Evolutionary conservation across 2,888 invertebrate genomes (phyloP), one percentile per base, ranked within the genome.

Genomic region (Andrena chrysosceles): DNA sequence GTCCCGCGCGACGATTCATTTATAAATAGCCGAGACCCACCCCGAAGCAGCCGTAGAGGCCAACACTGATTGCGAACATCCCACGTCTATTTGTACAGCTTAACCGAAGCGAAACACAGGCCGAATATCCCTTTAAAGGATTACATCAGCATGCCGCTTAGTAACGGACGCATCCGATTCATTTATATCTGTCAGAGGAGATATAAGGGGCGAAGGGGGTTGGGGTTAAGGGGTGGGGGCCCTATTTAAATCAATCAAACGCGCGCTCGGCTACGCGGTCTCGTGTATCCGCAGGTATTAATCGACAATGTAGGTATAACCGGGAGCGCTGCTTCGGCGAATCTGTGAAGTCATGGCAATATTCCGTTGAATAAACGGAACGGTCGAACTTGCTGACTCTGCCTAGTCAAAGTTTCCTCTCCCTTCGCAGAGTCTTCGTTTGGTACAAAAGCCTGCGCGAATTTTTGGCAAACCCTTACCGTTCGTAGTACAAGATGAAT

Each of bases 91-190:
- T 93, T 93, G 91, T 93, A 92, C 91, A 92, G 92, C 92, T 93
- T 91, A 93, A 93, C 93, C 91, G 91, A 91, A 91, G 89, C 92
- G 92, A 93, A 90, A 92, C 92, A 92, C 89, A 91, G 91, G 83
- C 90, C 87, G 89, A 90, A 91, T 91, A 93, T 93, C 93, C 93
- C 91, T 93, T 93, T 93, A 93, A 93, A 92, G 93, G 93, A 93
- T 93, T 93, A 94, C 91, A 88, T 89, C 89, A 87, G 89, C 90
- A 90, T 86, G 89, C 84, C 85, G 88, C 86, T 84, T 89, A 85
- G 85, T 88, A 86, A 85, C 87, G 89, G 84, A 83, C 88, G 88
- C 88, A 89, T 91, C 90, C 92, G 91, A 92, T 93, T 93, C 93
- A 93, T 93, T 93, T 93, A 92, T 94, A 93, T 92, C 93, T 92